Percentiles rank a stretch among this genome's conserved stretches.
phyloP scores from a whole-genome alignment of 2,888 invertebrate genomes.

The Temnothorax unifasciatus region DNA sequence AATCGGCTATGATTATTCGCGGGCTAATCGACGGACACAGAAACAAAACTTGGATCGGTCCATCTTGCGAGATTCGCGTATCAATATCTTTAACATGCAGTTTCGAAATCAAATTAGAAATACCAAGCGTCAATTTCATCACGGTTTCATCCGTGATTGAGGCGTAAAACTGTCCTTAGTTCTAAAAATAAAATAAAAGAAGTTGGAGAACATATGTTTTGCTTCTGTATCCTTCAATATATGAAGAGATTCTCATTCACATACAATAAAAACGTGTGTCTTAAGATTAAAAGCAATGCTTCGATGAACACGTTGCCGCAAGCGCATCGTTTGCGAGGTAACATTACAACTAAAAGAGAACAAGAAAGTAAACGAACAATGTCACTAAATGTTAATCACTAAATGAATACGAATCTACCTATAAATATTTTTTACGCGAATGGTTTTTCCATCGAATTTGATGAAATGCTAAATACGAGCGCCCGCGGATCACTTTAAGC shows the following conservation, averaged over 20 bases:
- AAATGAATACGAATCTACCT: slow-evolving; percentile 14
- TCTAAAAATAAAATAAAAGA: not conserved
- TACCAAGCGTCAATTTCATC: not conserved
- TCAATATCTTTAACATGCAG: not conserved
- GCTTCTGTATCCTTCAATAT: slow-evolving; percentile 24
- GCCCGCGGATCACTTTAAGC: slow-evolving; percentile 36
- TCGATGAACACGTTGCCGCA: slow-evolving; percentile 4
- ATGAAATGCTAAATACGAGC: slow-evolving; percentile 10
- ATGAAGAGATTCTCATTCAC: slow-evolving; percentile 13
- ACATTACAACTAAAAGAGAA: not conserved
- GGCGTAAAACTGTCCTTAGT: not conserved
- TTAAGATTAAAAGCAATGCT: slow-evolving; percentile 29
- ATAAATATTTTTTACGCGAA: not conserved
- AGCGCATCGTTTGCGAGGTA: slow-evolving; percentile 24
- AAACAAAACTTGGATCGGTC: slow-evolving; percentile 11
- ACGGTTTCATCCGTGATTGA: not conserved
- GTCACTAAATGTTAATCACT: no score
- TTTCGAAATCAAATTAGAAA: slow-evolving; percentile 2
- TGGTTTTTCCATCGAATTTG: not conserved
- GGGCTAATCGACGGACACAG: not conserved
- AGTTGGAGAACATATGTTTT: not conserved
- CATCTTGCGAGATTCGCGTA: not conserved
- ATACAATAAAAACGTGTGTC: slow-evolving; percentile 19
- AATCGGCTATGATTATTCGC: not conserved
- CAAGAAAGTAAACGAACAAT: slow-evolving; percentile 4